Conservation (phyloP, 2,888 invertebrate species). For the Erebia aethiops region DNA sequence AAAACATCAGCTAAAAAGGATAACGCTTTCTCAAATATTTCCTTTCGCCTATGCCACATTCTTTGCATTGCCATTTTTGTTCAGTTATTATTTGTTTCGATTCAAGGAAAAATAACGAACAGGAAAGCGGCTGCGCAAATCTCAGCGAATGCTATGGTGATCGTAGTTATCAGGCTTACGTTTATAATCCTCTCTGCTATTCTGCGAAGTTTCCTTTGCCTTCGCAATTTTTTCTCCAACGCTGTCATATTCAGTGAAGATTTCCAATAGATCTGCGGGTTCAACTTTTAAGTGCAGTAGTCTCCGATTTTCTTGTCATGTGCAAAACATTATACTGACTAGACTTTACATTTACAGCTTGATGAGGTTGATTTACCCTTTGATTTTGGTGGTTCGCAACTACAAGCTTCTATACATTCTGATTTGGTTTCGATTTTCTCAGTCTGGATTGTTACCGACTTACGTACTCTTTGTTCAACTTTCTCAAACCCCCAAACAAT, state of each 20-base stretch:
- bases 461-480: constrained; percentile 29
- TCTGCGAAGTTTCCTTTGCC: constrained; percentile 51
- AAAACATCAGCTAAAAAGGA: constrained; percentile 36
- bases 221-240: constrained; percentile 52
- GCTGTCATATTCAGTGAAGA: constrained; percentile 49
- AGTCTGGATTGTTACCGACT: constrained; percentile 44
- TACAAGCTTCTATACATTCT: constrained; percentile 56
- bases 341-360: not conserved
- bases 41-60: constrained; percentile 52
- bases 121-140: constrained; percentile 60
- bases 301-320: no score
- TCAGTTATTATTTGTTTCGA: constrained; percentile 9
- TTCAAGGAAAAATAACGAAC: constrained; percentile 54
- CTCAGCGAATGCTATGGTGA: constrained; percentile 64
- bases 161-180: constrained; percentile 57
- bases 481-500: constrained; percentile 53
- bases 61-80: constrained; percentile 52
- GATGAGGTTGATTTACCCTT: not conserved
- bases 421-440: constrained; percentile 46
- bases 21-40: constrained; percentile 46
- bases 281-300: not conserved
- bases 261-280: not conserved
- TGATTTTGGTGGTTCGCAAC: constrained; percentile 42
- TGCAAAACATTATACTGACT: no score
- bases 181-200: constrained; percentile 58